phyloP scores from a whole-genome alignment of 2,888 invertebrate genomes.

The Tenthredo livida region DNA sequence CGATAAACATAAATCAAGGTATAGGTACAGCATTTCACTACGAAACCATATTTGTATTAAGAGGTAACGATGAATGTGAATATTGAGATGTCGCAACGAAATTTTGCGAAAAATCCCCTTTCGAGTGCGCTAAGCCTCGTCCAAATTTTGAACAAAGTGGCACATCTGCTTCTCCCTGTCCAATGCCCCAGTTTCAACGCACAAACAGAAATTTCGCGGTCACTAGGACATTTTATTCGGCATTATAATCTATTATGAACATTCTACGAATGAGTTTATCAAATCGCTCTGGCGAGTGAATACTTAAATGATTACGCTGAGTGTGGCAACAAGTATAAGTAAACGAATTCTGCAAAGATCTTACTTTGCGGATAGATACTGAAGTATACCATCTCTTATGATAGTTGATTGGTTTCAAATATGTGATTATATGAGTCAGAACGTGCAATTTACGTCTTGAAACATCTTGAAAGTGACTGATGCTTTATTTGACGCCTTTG shows the following conservation, averaged over 20 bases:
- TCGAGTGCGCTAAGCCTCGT: background rate
- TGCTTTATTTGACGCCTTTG: background rate
- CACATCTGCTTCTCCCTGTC: background rate
- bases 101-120: background rate
- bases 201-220: background rate
- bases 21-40: constrained; percentile 20
- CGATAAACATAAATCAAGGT: background rate
- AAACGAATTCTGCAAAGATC: background rate
- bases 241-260: background rate
- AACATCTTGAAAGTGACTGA: background rate
- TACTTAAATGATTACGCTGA: background rate
- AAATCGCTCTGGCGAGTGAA: background rate
- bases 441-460: background rate
- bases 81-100: background rate
- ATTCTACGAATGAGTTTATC: background rate
- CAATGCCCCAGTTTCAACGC: background rate
- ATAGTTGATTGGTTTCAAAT: background rate
- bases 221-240: background rate
- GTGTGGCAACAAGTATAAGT: background rate
- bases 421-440: background rate
- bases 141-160: background rate
- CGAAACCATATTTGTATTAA: background rate
- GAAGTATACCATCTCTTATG: background rate
- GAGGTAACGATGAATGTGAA: background rate
- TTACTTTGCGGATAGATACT: background rate